Base-by-base conservation (phyloP, 2,888 invertebrate genomes). In the Cosmia trapezina region DNA sequence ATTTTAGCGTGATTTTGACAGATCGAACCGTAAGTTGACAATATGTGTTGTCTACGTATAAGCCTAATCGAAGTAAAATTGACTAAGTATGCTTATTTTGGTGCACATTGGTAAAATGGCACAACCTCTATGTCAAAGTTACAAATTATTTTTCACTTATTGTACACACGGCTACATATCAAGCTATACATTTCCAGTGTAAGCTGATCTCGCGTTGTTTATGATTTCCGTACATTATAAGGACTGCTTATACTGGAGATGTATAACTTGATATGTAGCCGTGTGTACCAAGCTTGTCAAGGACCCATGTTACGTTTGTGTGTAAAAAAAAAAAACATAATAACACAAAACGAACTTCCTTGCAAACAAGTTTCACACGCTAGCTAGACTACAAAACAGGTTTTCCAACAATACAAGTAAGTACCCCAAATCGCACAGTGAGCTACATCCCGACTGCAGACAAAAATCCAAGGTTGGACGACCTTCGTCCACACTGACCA, bases 401-500 rank as follows among this genome's bases (percentile, higher is more conserved):
- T 87, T 87, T 78, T 22, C 22, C 70, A 82, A 87, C 79, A 86
- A 86, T 78, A 81, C 80, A 6, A 70, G 74, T 68, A 68, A 76
- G 81, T 80, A 78, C 72, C 86, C 84, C 82, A 84, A 88, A 85
- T 80, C 76, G 72, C 77, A 80, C 57, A 67, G 61, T 65, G 75
- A 78, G 81, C 78, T 66, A 84, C 87, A 84, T 85, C 85, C 87
- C 77, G 67, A 80, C 66, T 84, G 74, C 82, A 86, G 83, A 85
- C 83, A 85, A 80, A 81, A 80, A 78, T 82, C 83, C 89, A 89
- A 89, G 89, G 86, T 85, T 78, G 62, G 45, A 17, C 69, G 84
- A 76, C 84, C 86, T 86, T 84, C 82, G 80, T 67, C 73, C 71
- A 76, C 76, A 81, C 85, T 82, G 82, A 76, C 80, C 88, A 83